These are phyloP conservation scores for Gallinago paraguaiae DNA, from an alignment of 2,113 vertebrate genomes.

Conservation along the genomic window DNA sequence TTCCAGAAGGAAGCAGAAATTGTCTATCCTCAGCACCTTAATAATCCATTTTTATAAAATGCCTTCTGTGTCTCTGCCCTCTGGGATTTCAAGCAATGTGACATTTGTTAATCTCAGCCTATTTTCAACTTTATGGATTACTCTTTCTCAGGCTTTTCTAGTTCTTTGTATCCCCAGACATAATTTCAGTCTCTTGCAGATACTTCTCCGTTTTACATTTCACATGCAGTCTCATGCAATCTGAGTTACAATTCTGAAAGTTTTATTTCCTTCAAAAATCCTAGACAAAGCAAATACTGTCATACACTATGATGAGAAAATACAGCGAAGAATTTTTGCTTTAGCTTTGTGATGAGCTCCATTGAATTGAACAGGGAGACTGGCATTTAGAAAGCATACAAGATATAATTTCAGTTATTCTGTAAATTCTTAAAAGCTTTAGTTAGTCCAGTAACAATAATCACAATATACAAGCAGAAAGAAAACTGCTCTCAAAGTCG, in stretches of 20 bases:
- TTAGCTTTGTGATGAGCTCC: neutral
- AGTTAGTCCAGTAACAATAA: neutral
- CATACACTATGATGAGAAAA: neutral
- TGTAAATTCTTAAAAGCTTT: neutral
- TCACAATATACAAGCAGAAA: neutral
- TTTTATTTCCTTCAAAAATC: neutral
- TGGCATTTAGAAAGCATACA: neutral
- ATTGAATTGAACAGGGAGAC: neutral
- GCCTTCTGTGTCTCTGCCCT: constrained; percentile 3
- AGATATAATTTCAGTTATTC: neutral
- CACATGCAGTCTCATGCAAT: neutral
- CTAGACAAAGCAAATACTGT: neutral
- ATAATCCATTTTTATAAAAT: constrained; percentile 18
- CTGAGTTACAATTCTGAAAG: neutral
- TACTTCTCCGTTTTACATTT: neutral
- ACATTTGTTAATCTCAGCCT: constrained; percentile 41
- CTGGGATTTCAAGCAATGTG: neutral
- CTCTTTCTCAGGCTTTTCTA: neutral
- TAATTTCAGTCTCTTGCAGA: neutral
- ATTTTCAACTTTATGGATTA: constrained; percentile 27
- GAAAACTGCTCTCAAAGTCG: neutral
- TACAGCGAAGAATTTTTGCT: neutral
- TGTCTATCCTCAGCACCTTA: neutral
- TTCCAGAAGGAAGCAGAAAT: constrained; percentile 10
- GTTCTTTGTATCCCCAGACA: neutral